A percentile compares a stretch with the other conserved stretches of the same genome.
These are phyloP conservation scores for Cephalopholis sonnerati DNA, from an alignment of 2,113 vertebrate species.

Conservation along the genomic window DNA sequence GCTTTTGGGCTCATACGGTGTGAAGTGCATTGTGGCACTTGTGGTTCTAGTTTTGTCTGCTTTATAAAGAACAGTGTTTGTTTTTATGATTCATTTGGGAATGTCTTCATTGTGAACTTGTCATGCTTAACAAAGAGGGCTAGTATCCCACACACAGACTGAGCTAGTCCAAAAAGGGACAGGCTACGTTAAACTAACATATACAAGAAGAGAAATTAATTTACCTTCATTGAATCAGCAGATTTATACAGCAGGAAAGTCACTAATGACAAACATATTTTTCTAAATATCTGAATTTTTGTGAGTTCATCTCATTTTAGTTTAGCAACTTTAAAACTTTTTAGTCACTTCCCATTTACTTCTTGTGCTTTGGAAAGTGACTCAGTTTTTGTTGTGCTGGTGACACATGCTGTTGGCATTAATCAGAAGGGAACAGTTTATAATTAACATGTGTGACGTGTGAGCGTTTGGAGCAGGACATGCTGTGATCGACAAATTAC, in stretches of 20 bases:
- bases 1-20: not conserved
- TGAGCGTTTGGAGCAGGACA: too few species aligned
- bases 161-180: not conserved
- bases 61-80: slow-evolving; percentile 1
- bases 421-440: not conserved
- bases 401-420: slow-evolving; percentile 32
- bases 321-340: not conserved
- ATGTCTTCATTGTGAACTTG: not conserved
- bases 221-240: not conserved
- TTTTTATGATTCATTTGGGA: slow-evolving; percentile 12
- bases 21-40: slow-evolving; percentile 10
- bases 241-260: not conserved
- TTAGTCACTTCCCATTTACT: not conserved
- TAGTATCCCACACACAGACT: not conserved
- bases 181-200: not conserved
- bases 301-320: not conserved
- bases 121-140: not conserved
- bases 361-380: not conserved
- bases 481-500: not conserved
- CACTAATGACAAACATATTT: not conserved
- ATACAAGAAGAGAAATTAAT: not conserved
- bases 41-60: slow-evolving; percentile 16
- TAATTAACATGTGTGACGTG: not conserved
- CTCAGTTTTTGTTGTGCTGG: not conserved
- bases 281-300: not conserved